phyloP scores from a whole-genome alignment of 2,113 vertebrate genomes.

The Fregata magnificens region DNA sequence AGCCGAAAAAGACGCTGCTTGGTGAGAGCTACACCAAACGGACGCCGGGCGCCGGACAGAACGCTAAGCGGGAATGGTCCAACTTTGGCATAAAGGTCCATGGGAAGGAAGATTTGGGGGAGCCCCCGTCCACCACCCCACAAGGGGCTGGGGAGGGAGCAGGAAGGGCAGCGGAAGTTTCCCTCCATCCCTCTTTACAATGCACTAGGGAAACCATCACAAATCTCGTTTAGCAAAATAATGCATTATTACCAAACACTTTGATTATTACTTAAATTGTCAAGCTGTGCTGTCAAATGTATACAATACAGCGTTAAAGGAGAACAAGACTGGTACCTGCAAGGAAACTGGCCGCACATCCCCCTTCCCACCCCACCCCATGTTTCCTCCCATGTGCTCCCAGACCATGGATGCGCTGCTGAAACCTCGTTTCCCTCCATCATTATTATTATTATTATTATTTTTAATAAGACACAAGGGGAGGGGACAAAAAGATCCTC shows the following conservation, averaged over 20 bases:
- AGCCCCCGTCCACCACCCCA: not conserved
- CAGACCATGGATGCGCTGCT: not conserved
- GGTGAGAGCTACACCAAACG: not conserved
- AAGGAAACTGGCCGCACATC: not conserved
- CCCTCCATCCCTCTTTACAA: slow-evolving; percentile 74
- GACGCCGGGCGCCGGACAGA: not conserved
- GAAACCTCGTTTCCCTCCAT: not conserved
- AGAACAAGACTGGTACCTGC: slow-evolving; percentile 77
- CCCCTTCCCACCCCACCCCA: not conserved
- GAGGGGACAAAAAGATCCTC: not conserved
- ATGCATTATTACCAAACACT: slow-evolving; percentile 64
- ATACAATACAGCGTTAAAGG: slow-evolving; percentile 68
- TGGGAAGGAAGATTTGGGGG: not conserved
- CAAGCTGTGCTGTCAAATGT: slow-evolving; percentile 68
- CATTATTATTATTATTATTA: not conserved
- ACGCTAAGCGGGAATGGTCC: not conserved
- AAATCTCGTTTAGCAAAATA: slow-evolving; percentile 76
- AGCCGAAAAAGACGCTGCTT: not conserved
- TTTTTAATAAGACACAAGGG: not conserved
- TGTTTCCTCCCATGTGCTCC: not conserved
- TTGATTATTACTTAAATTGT: slow-evolving; percentile 63
- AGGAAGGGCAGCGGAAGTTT: slow-evolving; percentile 53
- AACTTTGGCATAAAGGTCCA: slow-evolving; percentile 21
- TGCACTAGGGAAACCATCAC: slow-evolving; percentile 71
- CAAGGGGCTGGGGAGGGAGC: not conserved